Percentiles rank a stretch among this genome's conserved stretches.
Conservation (phyloP, 2,797 vertebrate species). For the Psittacula derbiana region DNA sequence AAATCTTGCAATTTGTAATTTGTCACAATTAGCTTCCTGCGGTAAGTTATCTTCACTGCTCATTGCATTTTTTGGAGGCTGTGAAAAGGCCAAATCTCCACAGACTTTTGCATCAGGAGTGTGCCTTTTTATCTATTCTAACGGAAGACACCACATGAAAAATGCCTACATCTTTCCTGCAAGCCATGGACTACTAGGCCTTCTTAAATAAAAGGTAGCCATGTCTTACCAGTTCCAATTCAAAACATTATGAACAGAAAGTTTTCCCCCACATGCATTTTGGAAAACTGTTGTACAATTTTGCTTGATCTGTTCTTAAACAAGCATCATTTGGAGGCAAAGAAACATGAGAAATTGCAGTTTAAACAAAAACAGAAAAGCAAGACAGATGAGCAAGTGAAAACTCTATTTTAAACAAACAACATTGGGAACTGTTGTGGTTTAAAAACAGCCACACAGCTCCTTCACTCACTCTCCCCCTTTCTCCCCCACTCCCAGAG, state of each 20-base stretch:
- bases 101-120: not conserved
- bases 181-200: not conserved
- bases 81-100: not conserved
- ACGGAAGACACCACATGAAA: not conserved
- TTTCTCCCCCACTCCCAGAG: too few relatives aligned
- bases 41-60: not conserved
- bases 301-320: not conserved
- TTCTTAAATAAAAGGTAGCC: not conserved
- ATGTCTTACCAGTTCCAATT: not conserved
- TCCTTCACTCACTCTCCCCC: too few relatives aligned
- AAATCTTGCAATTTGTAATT: not conserved
- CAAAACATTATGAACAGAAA: not conserved
- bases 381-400: not conserved
- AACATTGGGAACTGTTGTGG: not conserved
- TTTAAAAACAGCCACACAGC: too few relatives aligned
- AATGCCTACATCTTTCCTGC: not conserved
- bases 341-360: not conserved
- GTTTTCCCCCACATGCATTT: not conserved
- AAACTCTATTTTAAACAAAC: not conserved
- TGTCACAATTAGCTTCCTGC: not conserved
- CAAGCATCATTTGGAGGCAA: not conserved
- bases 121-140: not conserved
- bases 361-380: not conserved
- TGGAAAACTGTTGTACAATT: not conserved
- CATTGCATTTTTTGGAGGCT: not conserved